phyloP scores from a whole-genome alignment of 1,140 invertebrate genomes.

The Drosophila pseudoananassae region DNA sequence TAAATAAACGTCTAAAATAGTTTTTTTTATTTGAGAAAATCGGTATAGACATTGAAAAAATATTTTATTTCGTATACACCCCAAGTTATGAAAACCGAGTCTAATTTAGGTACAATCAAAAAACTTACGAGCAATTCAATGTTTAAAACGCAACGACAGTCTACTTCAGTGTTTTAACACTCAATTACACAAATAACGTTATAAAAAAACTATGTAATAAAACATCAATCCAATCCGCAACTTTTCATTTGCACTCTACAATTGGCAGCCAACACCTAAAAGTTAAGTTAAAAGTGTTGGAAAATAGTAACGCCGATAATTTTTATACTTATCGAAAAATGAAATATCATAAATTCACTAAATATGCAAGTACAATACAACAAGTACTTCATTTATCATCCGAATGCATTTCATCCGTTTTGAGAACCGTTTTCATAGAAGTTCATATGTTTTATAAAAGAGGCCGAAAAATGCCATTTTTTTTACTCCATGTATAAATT shows the following conservation, averaged over 20 bases:
- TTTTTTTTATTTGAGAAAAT: no score
- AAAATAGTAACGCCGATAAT: not conserved
- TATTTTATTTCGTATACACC: slow-evolving; percentile 1
- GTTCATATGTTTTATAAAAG: no score
- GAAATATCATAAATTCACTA: not conserved
- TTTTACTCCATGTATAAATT: no score
- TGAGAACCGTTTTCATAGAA: no score
- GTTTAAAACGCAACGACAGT: slow-evolving; percentile 25
- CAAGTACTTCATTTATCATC: no score
- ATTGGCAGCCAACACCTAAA: slow-evolving; percentile 79
- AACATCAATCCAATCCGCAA: slow-evolving; percentile 59
- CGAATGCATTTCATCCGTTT: no score
- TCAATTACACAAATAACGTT: slow-evolving; percentile 52
- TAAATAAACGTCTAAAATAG: no score
- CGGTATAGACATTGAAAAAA: not conserved
- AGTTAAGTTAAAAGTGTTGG: slow-evolving; percentile 52
- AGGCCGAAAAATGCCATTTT: no score
- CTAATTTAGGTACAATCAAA: not conserved
- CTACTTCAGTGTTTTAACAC: slow-evolving; percentile 14
- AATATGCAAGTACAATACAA: no score
- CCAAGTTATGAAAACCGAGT: not conserved
- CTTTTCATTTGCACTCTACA: slow-evolving; percentile 75
- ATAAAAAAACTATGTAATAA: slow-evolving; percentile 42
- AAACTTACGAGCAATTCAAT: slow-evolving; percentile 47
- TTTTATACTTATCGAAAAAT: not conserved